Conservation (phyloP, 2,113 vertebrate species). For the Serilophus lunatus region DNA sequence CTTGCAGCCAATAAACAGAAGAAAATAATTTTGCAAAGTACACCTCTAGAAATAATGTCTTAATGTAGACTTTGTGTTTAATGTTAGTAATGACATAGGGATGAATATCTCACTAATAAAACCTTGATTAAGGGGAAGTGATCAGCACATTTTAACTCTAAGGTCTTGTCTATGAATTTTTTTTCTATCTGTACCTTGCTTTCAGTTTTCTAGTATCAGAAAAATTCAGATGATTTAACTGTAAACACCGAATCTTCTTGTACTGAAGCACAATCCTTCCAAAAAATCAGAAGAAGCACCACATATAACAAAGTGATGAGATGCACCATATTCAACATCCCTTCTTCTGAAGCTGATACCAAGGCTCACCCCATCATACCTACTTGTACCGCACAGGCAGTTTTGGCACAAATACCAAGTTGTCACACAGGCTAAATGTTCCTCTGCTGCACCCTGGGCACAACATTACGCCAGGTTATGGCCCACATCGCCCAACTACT, state of each 20-base stretch:
- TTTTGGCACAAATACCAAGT: background rate
- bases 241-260: background rate
- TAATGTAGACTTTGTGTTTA: background rate
- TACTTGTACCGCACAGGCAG: background rate
- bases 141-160: background rate
- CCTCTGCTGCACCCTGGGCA: background rate
- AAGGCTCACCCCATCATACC: background rate
- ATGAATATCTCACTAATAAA: background rate
- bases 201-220: background rate
- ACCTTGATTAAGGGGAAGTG: background rate
- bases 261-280: background rate
- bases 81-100: background rate
- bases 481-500: fast-evolving
- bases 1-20: background rate
- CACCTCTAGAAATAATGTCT: background rate
- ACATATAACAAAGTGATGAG: background rate
- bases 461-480: background rate
- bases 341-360: background rate
- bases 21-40: background rate
- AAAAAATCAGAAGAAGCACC: background rate
- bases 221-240: background rate
- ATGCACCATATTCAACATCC: background rate
- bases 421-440: background rate
- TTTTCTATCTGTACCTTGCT: background rate
- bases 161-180: background rate